These are phyloP conservation scores for Ypsolopha scabrella DNA, from an alignment of 2,888 invertebrate genomes.

Conservation along the genomic window DNA sequence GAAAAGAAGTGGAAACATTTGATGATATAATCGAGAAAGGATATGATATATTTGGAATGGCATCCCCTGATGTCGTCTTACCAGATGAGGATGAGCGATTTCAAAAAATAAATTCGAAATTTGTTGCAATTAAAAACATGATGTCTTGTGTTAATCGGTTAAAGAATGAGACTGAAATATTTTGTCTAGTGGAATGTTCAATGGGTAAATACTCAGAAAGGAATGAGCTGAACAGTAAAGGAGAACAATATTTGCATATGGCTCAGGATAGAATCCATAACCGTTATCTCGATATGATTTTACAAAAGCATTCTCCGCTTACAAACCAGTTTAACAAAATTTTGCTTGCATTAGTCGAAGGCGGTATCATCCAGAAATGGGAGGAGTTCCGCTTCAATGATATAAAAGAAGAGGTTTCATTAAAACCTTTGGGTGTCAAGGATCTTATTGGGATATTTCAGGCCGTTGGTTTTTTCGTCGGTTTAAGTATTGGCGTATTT, in stretches of 20 bases:
- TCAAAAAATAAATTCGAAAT: conserved; percentile 36
- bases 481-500: conserved; percentile 28
- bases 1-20: conserved; percentile 53
- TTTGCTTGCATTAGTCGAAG: conserved; percentile 40
- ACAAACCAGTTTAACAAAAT: conserved; percentile 35
- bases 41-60: conserved; percentile 47
- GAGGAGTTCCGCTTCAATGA: conserved; percentile 43
- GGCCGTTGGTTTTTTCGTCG: conserved; percentile 23
- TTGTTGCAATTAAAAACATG: conserved; percentile 30
- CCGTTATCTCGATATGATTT: conserved; percentile 40
- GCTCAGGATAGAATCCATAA: conserved; percentile 51
- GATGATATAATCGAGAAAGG: conserved; percentile 51
- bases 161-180: conserved; percentile 33
- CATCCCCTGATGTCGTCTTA: conserved; percentile 51
- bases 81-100: conserved; percentile 45
- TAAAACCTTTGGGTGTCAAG: conserved; percentile 35
- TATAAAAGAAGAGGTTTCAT: conserved; percentile 39
- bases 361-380: conserved; percentile 55
- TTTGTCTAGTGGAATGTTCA: conserved; percentile 56
- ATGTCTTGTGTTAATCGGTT: conserved; percentile 36
- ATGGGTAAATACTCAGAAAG: conserved; percentile 39
- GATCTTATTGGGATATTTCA: conserved; percentile 43
- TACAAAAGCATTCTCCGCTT: conserved; percentile 41
- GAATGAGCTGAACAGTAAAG: conserved; percentile 41
- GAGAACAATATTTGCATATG: conserved; percentile 52